Base-by-base conservation (phyloP, 2,888 invertebrate genomes). In the Lasioglossum calceatum region DNA sequence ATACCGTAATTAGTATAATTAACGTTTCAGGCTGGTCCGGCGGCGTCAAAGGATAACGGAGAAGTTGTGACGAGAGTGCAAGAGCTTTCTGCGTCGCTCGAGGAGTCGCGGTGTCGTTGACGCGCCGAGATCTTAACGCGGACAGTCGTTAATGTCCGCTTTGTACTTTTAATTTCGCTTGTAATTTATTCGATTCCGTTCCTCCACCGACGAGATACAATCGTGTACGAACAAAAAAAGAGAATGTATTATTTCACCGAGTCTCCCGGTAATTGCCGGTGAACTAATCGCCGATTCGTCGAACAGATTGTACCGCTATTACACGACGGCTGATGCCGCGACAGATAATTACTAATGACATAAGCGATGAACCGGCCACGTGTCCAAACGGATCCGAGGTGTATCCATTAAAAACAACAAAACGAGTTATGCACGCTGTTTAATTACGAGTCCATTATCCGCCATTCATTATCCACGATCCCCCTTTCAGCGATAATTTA, bases 1-100 rank as follows among this genome's bases (percentile, higher is more conserved):
- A 14, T 61, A 2, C 61, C 14, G 14, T 61, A 32, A 61, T 27
- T 27, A 16, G 14, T 2, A 10, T 70, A 36, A 19, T 58, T 19
- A n/a, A 23, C 8, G 54, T 74, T 77, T 32, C 44, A 87, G 86
- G 87, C 27, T 87, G 82, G 83, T 64, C 86, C 44, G 84, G 84
- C 1, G 27, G 75, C 0, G 74, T 86, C 27, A 87, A 86, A 82
- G 80, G 87, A 44, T 82, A 71, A 79, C 44, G 23, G 14, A 32
- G 32, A 39, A 36, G 16, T 5, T 14, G 27, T 14, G 14, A 61
- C 27, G 27, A 27, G 61, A 12, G n/a, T 27, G 61, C 14, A 12
- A 61, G 27, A 32, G 2, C 0, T 27, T 1, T 54, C 4, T 1
- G 14, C 61, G 61, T 12, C 61, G 4, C 61, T 4, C 14, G 27